A percentile compares a stretch with the other conserved stretches of the same genome.
These are phyloP conservation scores for Beris chalybata DNA, from an alignment of 2,888 invertebrate species.

Conservation along the genomic window DNA sequence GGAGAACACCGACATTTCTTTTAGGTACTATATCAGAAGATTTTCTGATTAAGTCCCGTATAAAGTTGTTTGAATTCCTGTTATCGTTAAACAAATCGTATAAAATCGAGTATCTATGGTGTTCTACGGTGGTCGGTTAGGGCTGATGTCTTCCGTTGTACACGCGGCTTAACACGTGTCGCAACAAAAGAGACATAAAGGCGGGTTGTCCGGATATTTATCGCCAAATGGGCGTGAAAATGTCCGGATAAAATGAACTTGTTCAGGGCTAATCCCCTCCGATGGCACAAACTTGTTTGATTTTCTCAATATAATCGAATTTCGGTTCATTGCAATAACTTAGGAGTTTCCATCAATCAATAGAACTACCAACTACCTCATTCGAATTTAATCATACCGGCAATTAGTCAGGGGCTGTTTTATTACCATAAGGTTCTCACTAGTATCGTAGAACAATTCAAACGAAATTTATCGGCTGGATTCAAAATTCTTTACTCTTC, in stretches of 20 bases:
- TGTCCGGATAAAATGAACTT: conserved; percentile 45
- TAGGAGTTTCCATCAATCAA: too few species aligned
- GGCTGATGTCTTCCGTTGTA: conserved; percentile 13
- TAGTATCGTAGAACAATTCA: too few species aligned
- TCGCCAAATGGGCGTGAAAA: conserved; percentile 53
- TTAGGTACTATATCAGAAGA: conserved; percentile 21
- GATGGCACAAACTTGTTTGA: conserved; percentile 28
- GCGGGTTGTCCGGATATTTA: conserved; percentile 28
- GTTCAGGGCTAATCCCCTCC: conserved; percentile 28
- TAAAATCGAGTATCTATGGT: conserved; percentile 19
- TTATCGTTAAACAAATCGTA: conserved; percentile 29
- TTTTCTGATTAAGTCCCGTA: conserved; percentile 22
- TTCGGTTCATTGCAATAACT: too few species aligned
- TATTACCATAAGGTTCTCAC: neutral
- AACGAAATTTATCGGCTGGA: too few species aligned
- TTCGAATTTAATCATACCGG: conserved; percentile 10
- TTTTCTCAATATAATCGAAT: conserved; percentile 17
- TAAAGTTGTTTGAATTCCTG: conserved; percentile 28
- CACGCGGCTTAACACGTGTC: conserved; percentile 25
- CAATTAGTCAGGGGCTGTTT: neutral
- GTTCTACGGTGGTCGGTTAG: conserved; percentile 18
- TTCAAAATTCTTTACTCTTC: too few species aligned
- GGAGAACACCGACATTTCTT: conserved; percentile 9
- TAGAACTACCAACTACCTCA: neutral
- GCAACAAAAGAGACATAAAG: conserved; percentile 30